phyloP scores from a whole-genome alignment of 2,113 vertebrate genomes.

The Haemorhous mexicanus region DNA sequence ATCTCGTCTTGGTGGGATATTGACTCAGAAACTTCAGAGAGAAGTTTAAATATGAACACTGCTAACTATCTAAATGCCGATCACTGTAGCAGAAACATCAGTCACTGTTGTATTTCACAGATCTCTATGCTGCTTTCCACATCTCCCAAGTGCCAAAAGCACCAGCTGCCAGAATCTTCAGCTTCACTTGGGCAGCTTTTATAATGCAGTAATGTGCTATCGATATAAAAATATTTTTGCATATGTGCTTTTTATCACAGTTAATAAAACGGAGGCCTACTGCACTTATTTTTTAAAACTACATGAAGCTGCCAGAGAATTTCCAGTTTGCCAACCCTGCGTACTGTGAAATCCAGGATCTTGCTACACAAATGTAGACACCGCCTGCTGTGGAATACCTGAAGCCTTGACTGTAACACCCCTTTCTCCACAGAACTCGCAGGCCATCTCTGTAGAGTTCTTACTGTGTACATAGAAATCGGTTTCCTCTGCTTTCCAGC shows the following conservation, averaged over 20 bases:
- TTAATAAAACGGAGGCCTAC: constrained; percentile 63
- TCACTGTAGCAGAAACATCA: constrained; percentile 69
- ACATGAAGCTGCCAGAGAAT: constrained; percentile 69
- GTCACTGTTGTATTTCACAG: constrained; percentile 65
- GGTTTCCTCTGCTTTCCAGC: constrained; percentile 46
- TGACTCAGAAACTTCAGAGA: constrained; percentile 61
- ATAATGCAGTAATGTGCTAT: constrained; percentile 66
- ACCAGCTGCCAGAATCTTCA: constrained; percentile 65
- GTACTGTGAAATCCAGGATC: constrained; percentile 66
- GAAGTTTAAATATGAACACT: constrained; percentile 57
- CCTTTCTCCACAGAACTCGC: background rate
- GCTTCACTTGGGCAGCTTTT: constrained; percentile 68
- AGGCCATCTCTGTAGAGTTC: constrained; percentile 26
- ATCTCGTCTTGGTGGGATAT: constrained; percentile 52
- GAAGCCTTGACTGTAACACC: constrained; percentile 64
- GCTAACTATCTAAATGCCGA: constrained; percentile 57
- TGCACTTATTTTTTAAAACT: constrained; percentile 65
- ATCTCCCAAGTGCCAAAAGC: constrained; percentile 69
- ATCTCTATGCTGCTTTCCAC: constrained; percentile 68
- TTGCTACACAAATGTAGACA: constrained; percentile 55
- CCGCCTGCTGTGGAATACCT: constrained; percentile 65
- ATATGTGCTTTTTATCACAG: constrained; percentile 64
- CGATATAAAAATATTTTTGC: constrained; percentile 64
- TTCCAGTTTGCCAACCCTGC: constrained; percentile 62
- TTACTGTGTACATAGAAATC: constrained; percentile 34